Conservation (phyloP, 2,797 vertebrate genomes). For the Tapera naevia region DNA sequence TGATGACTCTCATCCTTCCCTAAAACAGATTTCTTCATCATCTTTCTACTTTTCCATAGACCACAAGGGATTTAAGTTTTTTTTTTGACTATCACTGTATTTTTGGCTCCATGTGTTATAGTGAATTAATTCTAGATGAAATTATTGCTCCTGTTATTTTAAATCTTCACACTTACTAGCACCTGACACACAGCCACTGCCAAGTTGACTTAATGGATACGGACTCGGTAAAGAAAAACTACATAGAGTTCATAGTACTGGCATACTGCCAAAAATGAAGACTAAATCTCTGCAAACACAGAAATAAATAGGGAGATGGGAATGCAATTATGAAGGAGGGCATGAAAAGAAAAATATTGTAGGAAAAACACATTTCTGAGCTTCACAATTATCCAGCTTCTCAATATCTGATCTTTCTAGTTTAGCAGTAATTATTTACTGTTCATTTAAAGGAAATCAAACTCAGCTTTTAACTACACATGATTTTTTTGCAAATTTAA, state of each 20-base stretch:
- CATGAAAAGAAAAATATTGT: constrained; percentile 36
- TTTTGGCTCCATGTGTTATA: background rate
- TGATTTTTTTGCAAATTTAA: constrained; percentile 27
- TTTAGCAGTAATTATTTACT: constrained; percentile 34
- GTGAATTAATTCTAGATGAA: background rate
- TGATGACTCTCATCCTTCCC: background rate
- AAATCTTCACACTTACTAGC: background rate
- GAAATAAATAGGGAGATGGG: constrained; percentile 38
- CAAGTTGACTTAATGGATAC: constrained; percentile 3
- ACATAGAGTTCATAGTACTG: constrained; percentile 13
- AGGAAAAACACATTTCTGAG: constrained; percentile 14
- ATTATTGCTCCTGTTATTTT: background rate
- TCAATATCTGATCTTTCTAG: background rate
- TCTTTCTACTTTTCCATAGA: background rate
- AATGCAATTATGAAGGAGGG: constrained; percentile 39
- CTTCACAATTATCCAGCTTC: constrained; percentile 19
- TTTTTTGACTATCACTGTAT: background rate
- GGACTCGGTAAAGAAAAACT: background rate
- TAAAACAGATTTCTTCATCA: background rate
- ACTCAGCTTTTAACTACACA: background rate
- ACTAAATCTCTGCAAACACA: constrained; percentile 59
- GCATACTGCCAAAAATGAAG: constrained; percentile 39
- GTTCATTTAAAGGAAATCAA: constrained; percentile 45
- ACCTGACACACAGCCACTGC: background rate
- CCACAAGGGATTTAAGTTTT: background rate